Conservation (phyloP, 2,888 invertebrate species). For the Macrosoma leucophasiata region DNA sequence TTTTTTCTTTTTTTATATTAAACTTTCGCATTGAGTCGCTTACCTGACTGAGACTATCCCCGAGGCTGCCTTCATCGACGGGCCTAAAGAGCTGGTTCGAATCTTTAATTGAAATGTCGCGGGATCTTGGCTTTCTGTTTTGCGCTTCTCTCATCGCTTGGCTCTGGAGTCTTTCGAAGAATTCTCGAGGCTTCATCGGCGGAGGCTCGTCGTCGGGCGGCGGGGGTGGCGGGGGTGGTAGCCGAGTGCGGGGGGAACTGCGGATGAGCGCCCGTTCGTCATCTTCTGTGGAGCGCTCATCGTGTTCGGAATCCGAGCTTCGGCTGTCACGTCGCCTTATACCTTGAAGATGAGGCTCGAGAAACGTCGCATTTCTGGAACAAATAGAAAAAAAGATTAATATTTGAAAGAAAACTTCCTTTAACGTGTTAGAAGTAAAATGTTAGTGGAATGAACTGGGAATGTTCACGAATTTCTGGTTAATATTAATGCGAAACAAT, state of each 20-base stretch:
- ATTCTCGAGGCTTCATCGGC: slow-evolving; percentile 75
- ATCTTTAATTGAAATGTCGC: slow-evolving; percentile 45
- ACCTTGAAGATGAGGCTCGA: slow-evolving; percentile 83
- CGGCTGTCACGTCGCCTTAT: slow-evolving; percentile 69
- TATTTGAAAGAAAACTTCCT: too few relatives aligned
- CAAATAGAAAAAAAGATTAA: slow-evolving; percentile 29
- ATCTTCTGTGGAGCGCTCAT: slow-evolving; percentile 68
- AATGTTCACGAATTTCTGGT: too few relatives aligned
- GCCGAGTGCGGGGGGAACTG: slow-evolving; percentile 61
- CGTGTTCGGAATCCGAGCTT: slow-evolving; percentile 68
- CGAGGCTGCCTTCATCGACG: slow-evolving; percentile 63
- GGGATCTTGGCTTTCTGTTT: slow-evolving; percentile 47
- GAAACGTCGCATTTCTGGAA: slow-evolving; percentile 84
- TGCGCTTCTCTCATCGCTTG: slow-evolving; percentile 68
- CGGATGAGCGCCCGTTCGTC: slow-evolving; percentile 62
- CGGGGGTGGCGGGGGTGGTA: slow-evolving; percentile 62
- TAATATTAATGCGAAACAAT: too few relatives aligned
- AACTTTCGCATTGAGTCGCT: slow-evolving; percentile 18
- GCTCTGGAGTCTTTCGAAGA: slow-evolving; percentile 65
- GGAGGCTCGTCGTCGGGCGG: slow-evolving; percentile 66
- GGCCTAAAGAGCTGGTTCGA: slow-evolving; percentile 50
- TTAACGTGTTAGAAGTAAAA: too few relatives aligned
- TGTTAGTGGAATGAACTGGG: too few relatives aligned
- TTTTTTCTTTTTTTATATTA: neutral
- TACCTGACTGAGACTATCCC: slow-evolving; percentile 72